A percentile compares a stretch with the other conserved stretches of the same genome.
Evolutionary conservation across 2,797 vertebrate species (phyloP).

Genomic region (Scyliorhinus canicula): DNA sequence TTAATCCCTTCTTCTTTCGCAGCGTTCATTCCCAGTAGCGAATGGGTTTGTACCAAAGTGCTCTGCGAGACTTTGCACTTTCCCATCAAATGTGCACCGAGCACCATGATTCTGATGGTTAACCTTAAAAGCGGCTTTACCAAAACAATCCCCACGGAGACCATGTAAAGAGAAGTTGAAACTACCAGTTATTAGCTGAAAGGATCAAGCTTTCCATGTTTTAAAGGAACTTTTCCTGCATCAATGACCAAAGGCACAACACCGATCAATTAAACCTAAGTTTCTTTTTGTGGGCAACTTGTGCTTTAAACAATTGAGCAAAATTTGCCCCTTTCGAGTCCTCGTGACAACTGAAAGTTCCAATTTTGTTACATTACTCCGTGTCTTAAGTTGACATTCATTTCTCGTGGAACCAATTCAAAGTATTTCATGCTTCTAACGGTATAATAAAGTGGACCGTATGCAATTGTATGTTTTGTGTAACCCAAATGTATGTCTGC

Average conservation of each 20-base stretch:
- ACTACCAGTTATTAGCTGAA: background rate
- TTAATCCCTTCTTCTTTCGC: background rate
- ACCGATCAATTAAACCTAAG: background rate
- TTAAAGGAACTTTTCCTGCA: background rate
- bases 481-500: background rate
- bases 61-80: background rate
- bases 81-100: background rate
- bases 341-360: background rate
- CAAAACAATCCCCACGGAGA: no score
- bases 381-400: background rate
- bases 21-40: background rate
- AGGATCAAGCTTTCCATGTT: background rate
- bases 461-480: background rate
- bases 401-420: background rate
- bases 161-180: background rate
- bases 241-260: background rate
- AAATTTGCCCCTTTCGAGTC: no score
- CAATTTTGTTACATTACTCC: background rate
- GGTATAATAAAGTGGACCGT: background rate
- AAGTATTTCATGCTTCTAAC: background rate
- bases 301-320: background rate
- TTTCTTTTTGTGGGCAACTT: background rate
- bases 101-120: background rate
- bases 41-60: background rate
- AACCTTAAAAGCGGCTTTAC: no score